phyloP scores from a whole-genome alignment of 1,140 invertebrate genomes.

The Drosophila parvula region DNA sequence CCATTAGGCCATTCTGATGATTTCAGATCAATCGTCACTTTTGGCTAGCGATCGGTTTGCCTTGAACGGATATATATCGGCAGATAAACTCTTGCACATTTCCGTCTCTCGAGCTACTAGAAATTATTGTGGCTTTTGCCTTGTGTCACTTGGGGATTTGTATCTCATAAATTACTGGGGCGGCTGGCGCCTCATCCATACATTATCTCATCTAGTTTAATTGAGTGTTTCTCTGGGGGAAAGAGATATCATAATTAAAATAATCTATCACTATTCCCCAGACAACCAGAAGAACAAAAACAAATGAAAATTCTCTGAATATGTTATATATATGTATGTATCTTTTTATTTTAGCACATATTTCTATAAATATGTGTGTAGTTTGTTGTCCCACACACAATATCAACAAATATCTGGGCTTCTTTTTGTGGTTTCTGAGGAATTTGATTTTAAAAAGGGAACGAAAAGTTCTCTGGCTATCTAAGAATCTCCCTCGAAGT shows the following conservation, averaged over 20 bases:
- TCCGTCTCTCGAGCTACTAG: slow-evolving; percentile 14
- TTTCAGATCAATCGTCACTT: slow-evolving; percentile 76
- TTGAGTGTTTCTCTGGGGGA: slow-evolving; percentile 22
- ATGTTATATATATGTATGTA: not conserved
- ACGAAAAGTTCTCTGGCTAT: not conserved
- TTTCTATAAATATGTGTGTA: slow-evolving; percentile 58
- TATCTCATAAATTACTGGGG: slow-evolving; percentile 41
- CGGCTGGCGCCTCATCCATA: slow-evolving; percentile 29
- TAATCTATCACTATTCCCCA: slow-evolving; percentile 39
- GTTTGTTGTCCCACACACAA: slow-evolving; percentile 35
- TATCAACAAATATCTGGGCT: slow-evolving; percentile 33
- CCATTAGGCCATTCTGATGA: slow-evolving; percentile 68
- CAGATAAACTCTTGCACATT: slow-evolving; percentile 18
- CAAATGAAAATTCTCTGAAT: slow-evolving; percentile 16
- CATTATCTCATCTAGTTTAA: slow-evolving; percentile 31
- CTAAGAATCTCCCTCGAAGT: not conserved
- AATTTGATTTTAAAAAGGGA: slow-evolving; percentile 9
- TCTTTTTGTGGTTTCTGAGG: slow-evolving; percentile 13
- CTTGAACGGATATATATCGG: slow-evolving; percentile 48
- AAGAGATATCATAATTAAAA: slow-evolving; percentile 26
- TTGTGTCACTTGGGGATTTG: slow-evolving; percentile 48
- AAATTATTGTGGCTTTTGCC: slow-evolving; percentile 40
- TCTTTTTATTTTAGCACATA: slow-evolving; percentile 58
- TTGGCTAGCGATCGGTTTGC: slow-evolving; percentile 10
- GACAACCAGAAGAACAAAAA: slow-evolving; percentile 10